phyloP scores from a whole-genome alignment of 2,797 vertebrate species.

The Gouania willdenowi region DNA sequence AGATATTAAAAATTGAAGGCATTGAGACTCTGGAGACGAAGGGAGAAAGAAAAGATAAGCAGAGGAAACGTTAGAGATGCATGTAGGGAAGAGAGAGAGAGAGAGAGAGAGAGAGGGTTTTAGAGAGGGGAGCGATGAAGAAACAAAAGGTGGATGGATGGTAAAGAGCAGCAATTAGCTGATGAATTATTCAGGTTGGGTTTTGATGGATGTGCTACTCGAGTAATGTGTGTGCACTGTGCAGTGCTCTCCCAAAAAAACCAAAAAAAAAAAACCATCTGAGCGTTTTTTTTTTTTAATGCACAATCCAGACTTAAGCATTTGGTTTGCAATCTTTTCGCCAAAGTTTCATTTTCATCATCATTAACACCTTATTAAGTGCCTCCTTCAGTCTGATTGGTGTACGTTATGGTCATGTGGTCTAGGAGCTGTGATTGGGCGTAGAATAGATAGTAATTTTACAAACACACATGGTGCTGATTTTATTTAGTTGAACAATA shows the following conservation, averaged over 20 bases:
- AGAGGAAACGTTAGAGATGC: not conserved
- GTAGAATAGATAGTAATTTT: constrained; percentile 28
- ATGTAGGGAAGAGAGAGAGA: constrained; percentile 48
- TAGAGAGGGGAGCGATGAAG: constrained; percentile 30
- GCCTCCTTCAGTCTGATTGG: constrained; percentile 57
- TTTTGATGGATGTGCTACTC: constrained; percentile 50
- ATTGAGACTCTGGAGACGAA: constrained; percentile 61
- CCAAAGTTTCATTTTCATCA: constrained; percentile 47
- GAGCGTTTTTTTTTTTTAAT: too few species aligned
- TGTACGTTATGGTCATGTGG: constrained; percentile 32
- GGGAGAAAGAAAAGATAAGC: constrained; percentile 28
- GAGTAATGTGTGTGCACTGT: constrained; percentile 50
- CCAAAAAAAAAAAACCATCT: constrained; percentile 29
- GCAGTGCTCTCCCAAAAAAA: constrained; percentile 23
- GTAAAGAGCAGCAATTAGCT: constrained; percentile 74
- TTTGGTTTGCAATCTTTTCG: constrained; percentile 36
- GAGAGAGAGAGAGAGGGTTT: constrained; percentile 39
- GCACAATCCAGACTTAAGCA: constrained; percentile 32
- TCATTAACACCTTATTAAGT: constrained; percentile 56
- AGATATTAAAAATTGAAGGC: constrained; percentile 67
- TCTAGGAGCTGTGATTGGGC: constrained; percentile 45
- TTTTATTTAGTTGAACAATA: constrained; percentile 34
- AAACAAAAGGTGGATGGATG: constrained; percentile 47
- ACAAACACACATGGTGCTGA: constrained; percentile 53
- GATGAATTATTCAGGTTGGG: constrained; percentile 72